Conservation (phyloP, 2,797 vertebrate species). For the Garrulus glandarius region DNA sequence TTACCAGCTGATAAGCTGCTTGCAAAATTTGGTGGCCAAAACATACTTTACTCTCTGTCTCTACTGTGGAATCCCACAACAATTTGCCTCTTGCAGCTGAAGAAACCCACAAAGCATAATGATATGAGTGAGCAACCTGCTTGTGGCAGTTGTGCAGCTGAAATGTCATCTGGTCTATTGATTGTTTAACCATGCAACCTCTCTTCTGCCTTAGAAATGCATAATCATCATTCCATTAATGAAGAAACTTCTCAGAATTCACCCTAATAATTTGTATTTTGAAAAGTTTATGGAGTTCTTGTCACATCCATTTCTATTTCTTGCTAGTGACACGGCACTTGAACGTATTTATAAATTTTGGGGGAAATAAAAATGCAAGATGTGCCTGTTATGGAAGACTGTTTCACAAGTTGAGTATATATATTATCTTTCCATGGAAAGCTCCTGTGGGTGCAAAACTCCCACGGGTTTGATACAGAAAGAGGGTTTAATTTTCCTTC, state of each 20-base stretch:
- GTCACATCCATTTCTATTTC: neutral
- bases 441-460: neutral
- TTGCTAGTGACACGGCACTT: neutral
- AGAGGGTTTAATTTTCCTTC: neutral
- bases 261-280: neutral
- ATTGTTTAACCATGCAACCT: neutral
- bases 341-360: neutral
- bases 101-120: neutral
- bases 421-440: neutral
- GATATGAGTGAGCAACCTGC: neutral
- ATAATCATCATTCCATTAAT: neutral
- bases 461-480: neutral
- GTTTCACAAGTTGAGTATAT: neutral
- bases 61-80: neutral
- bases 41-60: neutral
- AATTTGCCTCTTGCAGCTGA: neutral
- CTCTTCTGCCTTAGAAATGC: neutral
- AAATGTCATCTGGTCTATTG: neutral
- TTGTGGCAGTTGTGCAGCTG: neutral
- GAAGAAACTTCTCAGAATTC: neutral
- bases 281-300: neutral
- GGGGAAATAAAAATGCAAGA: neutral
- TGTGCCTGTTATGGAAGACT: neutral
- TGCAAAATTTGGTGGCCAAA: neutral
- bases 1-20: neutral